Evolutionary conservation across 2,888 invertebrate species (phyloP).

Genomic region (Calameuta idolon): DNA sequence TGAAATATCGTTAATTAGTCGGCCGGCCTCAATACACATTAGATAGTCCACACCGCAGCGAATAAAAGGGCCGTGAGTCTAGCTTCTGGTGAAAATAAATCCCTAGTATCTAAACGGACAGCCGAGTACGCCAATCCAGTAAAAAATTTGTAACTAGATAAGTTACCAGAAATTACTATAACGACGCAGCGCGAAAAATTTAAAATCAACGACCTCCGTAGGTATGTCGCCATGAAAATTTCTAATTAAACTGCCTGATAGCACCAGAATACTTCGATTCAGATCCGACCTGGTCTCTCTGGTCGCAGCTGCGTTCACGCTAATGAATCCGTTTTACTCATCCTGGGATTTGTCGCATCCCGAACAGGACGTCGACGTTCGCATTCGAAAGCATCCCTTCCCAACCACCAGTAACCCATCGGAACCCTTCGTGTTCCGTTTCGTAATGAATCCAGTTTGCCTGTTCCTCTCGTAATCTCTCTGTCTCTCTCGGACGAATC

Average conservation of each 20-base stretch:
- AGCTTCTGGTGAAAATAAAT: background rate
- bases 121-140: background rate
- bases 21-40: constrained; percentile 31
- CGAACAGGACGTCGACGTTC: constrained; percentile 18
- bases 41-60: background rate
- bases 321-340: constrained; percentile 52
- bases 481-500: constrained; percentile 18
- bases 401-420: constrained; percentile 23
- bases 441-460: constrained; percentile 52
- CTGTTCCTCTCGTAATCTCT: background rate
- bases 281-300: constrained; percentile 22
- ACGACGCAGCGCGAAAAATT: background rate
- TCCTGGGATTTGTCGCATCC: constrained; percentile 9
- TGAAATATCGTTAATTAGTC: constrained; percentile 66
- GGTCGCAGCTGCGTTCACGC: constrained; percentile 46
- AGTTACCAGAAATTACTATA: background rate
- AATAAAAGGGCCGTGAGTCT: background rate
- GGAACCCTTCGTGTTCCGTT: constrained; percentile 22
- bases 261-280: background rate
- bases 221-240: background rate
- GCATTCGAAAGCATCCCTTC: constrained; percentile 18
- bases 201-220: background rate
- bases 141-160: background rate
- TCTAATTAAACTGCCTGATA: background rate
- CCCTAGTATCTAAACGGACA: background rate